phyloP scores from a whole-genome alignment of 2,888 invertebrate species.

The Parasteatoda lunata region DNA sequence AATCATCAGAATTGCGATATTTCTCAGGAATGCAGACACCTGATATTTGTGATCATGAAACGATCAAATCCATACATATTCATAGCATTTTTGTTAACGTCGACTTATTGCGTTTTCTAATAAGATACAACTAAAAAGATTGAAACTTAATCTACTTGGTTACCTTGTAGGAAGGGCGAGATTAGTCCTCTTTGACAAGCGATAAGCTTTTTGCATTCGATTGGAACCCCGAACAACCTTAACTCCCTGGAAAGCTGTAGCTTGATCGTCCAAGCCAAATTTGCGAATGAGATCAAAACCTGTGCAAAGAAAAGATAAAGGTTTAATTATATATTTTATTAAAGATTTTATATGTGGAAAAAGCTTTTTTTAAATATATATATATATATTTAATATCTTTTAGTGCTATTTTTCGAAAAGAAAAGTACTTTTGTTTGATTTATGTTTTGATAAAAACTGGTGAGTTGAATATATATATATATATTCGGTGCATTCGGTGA shows the following conservation, averaged over 20 bases:
- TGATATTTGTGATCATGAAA: not conserved
- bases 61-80: not conserved
- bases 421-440: too few relatives aligned
- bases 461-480: too few relatives aligned
- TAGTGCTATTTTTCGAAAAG: too few relatives aligned
- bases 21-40: not conserved
- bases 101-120: not conserved
- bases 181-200: conserved; percentile 83
- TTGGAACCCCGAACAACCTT: conserved; percentile 84
- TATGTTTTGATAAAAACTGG: too few relatives aligned
- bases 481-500: too few relatives aligned
- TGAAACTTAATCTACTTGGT: conserved; percentile 69
- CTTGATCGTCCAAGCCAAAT: conserved; percentile 78
- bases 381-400: not conserved
- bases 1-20: not conserved
- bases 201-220: conserved; percentile 85
- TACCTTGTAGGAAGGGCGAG: conserved; percentile 84
- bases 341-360: not conserved
- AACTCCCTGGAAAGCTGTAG: conserved; percentile 80
- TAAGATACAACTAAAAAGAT: not conserved
- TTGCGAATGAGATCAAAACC: conserved; percentile 87
- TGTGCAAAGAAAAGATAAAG: conserved; percentile 51
- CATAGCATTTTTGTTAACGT: not conserved
- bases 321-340: not conserved
- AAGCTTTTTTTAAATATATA: too few relatives aligned